These are phyloP conservation scores for Phasia obesa DNA, from an alignment of 2,888 invertebrate species.

Conservation along the genomic window DNA sequence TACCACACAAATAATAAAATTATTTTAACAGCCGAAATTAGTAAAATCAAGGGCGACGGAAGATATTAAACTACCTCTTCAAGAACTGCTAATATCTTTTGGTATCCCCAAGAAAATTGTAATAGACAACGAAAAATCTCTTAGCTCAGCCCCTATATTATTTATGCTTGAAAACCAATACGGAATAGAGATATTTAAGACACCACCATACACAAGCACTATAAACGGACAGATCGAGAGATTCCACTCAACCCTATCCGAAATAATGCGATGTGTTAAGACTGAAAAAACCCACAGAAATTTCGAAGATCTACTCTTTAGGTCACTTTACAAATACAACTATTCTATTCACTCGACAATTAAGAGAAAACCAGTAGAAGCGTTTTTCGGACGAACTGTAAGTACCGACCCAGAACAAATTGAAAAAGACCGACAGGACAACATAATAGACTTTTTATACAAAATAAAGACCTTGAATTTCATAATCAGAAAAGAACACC, in stretches of 20 bases:
- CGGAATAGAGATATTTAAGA: conserved; percentile 40
- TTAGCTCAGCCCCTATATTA: conserved; percentile 13
- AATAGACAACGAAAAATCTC: conserved; percentile 55
- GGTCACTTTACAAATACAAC: conserved; percentile 35
- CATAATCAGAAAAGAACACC: conserved; percentile 1
- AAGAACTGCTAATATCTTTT: too few species aligned
- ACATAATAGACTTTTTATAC: conserved; percentile 24
- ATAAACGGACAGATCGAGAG: conserved; percentile 28
- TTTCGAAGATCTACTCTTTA: conserved; percentile 41
- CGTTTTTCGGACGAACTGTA: conserved; percentile 41
- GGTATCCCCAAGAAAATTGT: conserved; percentile 1
- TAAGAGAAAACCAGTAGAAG: conserved; percentile 35
- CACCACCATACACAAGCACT: conserved; percentile 32
- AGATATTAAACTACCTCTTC: too few species aligned
- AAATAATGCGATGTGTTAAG: conserved; percentile 50
- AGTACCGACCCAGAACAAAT: conserved; percentile 24
- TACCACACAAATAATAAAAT: conserved; percentile 31
- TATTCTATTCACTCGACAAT: conserved; percentile 36
- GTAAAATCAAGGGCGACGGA: too few species aligned
- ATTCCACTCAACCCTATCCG: conserved; percentile 38
- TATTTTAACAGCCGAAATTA: conserved; percentile 25
- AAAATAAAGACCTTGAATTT: conserved; percentile 20
- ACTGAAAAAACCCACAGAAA: conserved; percentile 11
- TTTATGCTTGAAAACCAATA: conserved; percentile 53
- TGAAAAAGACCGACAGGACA: conserved; percentile 9